phyloP scores from a whole-genome alignment of 1,140 invertebrate species.

The Bemisia tabaci region DNA sequence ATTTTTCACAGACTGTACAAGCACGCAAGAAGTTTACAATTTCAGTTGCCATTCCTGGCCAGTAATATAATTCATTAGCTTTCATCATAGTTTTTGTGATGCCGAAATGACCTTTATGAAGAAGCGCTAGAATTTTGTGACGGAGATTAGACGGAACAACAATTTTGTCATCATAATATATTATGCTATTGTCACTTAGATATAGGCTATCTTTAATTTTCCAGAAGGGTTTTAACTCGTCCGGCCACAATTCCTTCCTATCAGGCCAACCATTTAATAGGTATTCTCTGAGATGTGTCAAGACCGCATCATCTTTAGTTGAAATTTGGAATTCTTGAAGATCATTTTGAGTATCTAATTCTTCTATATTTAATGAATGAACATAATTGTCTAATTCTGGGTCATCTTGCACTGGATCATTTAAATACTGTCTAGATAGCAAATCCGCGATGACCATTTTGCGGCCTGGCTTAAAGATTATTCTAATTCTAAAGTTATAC shows the following conservation, averaged over 20 bases:
- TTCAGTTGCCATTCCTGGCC: slow-evolving; percentile 17
- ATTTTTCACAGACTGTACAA: slow-evolving; percentile 25
- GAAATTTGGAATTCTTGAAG: slow-evolving; percentile 15
- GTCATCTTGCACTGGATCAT: not conserved
- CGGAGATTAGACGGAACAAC: slow-evolving; percentile 25
- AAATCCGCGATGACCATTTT: slow-evolving; percentile 24
- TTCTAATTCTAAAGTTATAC: slow-evolving; percentile 26
- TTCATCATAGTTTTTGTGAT: slow-evolving; percentile 24
- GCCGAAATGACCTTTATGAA: slow-evolving; percentile 28
- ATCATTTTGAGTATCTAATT: slow-evolving; percentile 12
- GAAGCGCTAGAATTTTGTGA: slow-evolving; percentile 23
- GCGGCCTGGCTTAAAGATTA: slow-evolving; percentile 23
- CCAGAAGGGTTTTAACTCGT: not conserved
- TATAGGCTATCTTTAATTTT: slow-evolving; percentile 17
- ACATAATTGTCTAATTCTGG: not conserved
- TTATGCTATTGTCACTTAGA: slow-evolving; percentile 20
- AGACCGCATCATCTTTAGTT: slow-evolving; percentile 17
- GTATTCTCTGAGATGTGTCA: slow-evolving; percentile 14
- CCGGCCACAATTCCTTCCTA: slow-evolving; percentile 7
- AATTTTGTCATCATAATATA: slow-evolving; percentile 25
- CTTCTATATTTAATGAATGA: slow-evolving; percentile 3
- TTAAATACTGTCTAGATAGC: slow-evolving; percentile 21
- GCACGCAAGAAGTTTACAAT: slow-evolving; percentile 22
- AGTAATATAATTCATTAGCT: slow-evolving; percentile 12
- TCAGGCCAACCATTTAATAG: slow-evolving; percentile 19